phyloP scores from a whole-genome alignment of 2,888 invertebrate species.

The Cenopis cana region DNA sequence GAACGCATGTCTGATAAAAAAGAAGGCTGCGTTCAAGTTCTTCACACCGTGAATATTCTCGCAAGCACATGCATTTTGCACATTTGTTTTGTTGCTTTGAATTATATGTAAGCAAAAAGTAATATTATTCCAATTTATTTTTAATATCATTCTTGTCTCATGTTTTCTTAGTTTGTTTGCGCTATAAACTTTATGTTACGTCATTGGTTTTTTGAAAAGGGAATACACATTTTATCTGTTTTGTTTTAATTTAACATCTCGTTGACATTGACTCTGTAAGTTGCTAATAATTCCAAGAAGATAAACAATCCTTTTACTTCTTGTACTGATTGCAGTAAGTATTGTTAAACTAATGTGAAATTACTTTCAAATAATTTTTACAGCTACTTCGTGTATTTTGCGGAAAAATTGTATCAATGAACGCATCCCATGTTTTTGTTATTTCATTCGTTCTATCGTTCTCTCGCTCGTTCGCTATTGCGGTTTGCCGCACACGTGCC shows the following conservation, averaged over 20 bases:
- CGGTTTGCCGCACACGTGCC: slow-evolving; percentile 84
- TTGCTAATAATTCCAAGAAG: background rate
- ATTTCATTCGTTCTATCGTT: slow-evolving; percentile 43
- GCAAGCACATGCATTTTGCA: too few relatives aligned
- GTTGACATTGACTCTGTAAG: slow-evolving; percentile 2
- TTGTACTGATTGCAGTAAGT: background rate
- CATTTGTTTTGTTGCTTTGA: too few relatives aligned
- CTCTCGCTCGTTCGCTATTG: slow-evolving; percentile 61
- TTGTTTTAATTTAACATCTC: background rate
- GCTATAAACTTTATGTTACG: background rate
- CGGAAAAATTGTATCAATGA: slow-evolving; percentile 8
- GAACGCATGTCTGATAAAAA: too few relatives aligned
- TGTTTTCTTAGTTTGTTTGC: background rate
- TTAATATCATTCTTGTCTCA: too few relatives aligned
- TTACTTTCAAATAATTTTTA: background rate
- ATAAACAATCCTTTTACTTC: background rate
- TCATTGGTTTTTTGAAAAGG: slow-evolving; percentile 4
- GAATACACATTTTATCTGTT: slow-evolving; percentile 4
- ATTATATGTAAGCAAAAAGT: too few relatives aligned
- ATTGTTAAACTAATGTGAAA: background rate
- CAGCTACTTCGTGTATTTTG: background rate
- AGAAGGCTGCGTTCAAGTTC: too few relatives aligned
- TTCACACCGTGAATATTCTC: too few relatives aligned
- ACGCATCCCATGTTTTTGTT: slow-evolving; percentile 32
- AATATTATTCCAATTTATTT: too few relatives aligned